Evolutionary conservation across 2,888 invertebrate species (phyloP).

Genomic region (Camponotus fellah): DNA sequence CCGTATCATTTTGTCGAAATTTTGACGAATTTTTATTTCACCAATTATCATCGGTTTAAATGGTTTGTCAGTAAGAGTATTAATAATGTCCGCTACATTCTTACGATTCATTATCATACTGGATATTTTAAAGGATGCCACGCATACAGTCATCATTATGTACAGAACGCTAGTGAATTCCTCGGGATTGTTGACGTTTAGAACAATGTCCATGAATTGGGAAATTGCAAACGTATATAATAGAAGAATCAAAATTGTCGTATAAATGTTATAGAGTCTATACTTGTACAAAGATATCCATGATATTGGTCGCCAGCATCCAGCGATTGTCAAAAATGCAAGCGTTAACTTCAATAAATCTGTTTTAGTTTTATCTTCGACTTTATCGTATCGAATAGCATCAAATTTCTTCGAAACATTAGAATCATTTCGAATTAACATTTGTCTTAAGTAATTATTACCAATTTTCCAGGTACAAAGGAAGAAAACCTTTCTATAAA

Average conservation of each 20-base stretch:
- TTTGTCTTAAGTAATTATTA: background rate
- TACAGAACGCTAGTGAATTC: conserved; percentile 64
- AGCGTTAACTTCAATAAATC: conserved; percentile 52
- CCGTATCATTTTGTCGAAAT: conserved; percentile 25
- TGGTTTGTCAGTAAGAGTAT: conserved; percentile 2
- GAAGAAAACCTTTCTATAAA: background rate
- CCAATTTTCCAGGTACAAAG: background rate
- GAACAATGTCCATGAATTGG: conserved; percentile 56
- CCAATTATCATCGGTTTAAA: background rate
- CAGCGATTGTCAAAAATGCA: conserved; percentile 46
- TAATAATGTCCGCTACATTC: background rate
- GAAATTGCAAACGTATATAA: conserved; percentile 47
- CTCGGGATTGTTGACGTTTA: conserved; percentile 30
- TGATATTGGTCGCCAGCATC: conserved; percentile 60
- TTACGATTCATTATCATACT: conserved; percentile 52
- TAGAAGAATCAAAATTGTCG: conserved; percentile 34
- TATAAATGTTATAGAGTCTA: conserved; percentile 56
- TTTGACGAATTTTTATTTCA: conserved; percentile 22
- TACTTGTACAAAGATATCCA: conserved; percentile 53
- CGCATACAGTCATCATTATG: conserved; percentile 57
- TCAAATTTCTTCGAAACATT: background rate
- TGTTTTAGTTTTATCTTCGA: conserved; percentile 17
- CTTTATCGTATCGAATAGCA: background rate
- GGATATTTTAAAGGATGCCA: conserved; percentile 56
- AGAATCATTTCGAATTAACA: background rate